These are phyloP conservation scores for Pangasius djambal DNA, from an alignment of 2,797 vertebrate species.

Conservation along the genomic window DNA sequence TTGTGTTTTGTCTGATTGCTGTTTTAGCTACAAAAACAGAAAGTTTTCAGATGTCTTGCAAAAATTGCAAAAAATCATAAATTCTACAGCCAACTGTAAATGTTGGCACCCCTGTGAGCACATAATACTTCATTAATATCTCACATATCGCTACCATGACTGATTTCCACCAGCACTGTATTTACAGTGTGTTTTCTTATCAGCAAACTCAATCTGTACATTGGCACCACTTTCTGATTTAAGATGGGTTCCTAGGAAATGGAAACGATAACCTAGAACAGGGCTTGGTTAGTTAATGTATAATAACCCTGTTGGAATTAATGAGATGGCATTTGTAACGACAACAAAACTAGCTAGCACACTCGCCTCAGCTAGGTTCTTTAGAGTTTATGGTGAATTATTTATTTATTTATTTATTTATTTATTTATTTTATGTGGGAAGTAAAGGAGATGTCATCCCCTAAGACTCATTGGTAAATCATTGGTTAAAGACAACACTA, in stretches of 20 bases:
- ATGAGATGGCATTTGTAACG: too few species aligned
- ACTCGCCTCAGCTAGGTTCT: neutral
- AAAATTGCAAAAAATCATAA: neutral
- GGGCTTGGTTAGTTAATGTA: neutral
- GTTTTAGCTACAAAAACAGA: neutral
- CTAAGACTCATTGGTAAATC: too few species aligned
- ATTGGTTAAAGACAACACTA: too few species aligned
- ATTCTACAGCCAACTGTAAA: neutral
- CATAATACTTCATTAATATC: neutral
- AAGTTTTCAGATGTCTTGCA: neutral
- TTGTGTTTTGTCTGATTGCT: neutral
- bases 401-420: too few species aligned
- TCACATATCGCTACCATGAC: neutral
- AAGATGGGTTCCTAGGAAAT: neutral
- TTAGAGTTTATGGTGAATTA: neutral
- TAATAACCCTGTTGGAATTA: neutral
- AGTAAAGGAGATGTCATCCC: too few species aligned
- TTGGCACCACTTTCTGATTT: neutral
- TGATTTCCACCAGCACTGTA: neutral
- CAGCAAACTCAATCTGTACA: neutral
- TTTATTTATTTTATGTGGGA: neutral
- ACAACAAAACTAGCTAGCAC: neutral
- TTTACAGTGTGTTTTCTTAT: neutral
- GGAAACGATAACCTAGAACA: neutral
- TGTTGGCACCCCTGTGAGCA: neutral